Percentiles rank a stretch among this genome's conserved stretches.
Conservation (phyloP, 2,113 vertebrate genomes). For the Grallaria varia region DNA sequence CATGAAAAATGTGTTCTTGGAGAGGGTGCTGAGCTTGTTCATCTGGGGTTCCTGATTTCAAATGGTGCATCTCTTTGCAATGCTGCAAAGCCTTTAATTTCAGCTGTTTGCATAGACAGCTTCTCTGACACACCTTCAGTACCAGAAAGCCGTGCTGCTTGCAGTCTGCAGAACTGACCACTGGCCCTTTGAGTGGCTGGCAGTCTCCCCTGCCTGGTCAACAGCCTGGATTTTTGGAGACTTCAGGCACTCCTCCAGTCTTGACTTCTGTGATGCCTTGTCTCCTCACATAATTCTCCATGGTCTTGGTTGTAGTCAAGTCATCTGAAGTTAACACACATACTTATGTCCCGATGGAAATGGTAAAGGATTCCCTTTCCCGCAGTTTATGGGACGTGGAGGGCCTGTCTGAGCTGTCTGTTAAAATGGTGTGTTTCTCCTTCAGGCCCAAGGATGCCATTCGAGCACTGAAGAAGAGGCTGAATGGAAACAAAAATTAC, state of each 20-base stretch:
- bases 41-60: not conserved
- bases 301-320: not conserved
- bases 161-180: not conserved
- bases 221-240: not conserved
- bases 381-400: not conserved
- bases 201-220: not conserved
- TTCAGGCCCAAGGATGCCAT: conserved; percentile 95
- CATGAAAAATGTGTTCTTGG: not conserved
- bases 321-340: not conserved
- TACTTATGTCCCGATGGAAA: not conserved
- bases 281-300: not conserved
- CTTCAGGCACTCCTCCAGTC: not conserved
- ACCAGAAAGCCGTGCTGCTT: not conserved
- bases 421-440: conserved; percentile 10
- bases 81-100: not conserved
- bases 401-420: not conserved
- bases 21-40: not conserved
- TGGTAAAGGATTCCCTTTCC: not conserved
- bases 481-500: conserved; percentile 96
- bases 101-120: not conserved
- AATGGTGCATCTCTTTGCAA: not conserved
- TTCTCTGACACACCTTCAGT: not conserved
- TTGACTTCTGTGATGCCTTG: not conserved
- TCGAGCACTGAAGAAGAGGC: conserved; percentile 92
- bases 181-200: not conserved